These are phyloP conservation scores for Chalcosyrphus nemorum DNA, from an alignment of 2,888 invertebrate genomes.

Conservation along the genomic window DNA sequence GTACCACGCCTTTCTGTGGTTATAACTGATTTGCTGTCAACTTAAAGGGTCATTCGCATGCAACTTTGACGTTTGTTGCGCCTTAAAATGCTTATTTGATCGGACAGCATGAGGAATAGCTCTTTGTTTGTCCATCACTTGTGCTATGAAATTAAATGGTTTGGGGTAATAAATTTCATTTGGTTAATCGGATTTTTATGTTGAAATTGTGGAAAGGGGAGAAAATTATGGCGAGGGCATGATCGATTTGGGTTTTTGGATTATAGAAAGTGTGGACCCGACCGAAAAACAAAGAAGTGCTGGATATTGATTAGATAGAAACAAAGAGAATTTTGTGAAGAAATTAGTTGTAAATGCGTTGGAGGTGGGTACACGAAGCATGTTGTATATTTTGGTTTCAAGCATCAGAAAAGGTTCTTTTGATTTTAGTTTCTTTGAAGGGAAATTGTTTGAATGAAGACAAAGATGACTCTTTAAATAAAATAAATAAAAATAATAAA, in stretches of 20 bases:
- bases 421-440: too few species aligned
- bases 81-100: constrained; percentile 5
- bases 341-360: too few species aligned
- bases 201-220: constrained; percentile 7
- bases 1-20: constrained; percentile 24
- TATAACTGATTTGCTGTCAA: constrained; percentile 46
- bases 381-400: background rate
- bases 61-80: constrained; percentile 25
- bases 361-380: too few species aligned
- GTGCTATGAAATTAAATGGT: constrained; percentile 21
- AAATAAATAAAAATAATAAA: too few species aligned
- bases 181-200: constrained; percentile 42
- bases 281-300: background rate
- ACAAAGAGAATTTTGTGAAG: too few species aligned
- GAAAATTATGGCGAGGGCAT: background rate
- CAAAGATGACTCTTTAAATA: too few species aligned
- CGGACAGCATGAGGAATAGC: background rate
- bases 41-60: constrained; percentile 49
- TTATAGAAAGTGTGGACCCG: background rate
- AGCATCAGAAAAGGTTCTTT: too few species aligned
- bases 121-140: constrained; percentile 2
- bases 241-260: constrained; percentile 24
- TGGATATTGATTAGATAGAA: background rate
- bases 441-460: too few species aligned
- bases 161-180: constrained; percentile 5